phyloP scores from a whole-genome alignment of 2,797 vertebrate species.

The Argya squamiceps region DNA sequence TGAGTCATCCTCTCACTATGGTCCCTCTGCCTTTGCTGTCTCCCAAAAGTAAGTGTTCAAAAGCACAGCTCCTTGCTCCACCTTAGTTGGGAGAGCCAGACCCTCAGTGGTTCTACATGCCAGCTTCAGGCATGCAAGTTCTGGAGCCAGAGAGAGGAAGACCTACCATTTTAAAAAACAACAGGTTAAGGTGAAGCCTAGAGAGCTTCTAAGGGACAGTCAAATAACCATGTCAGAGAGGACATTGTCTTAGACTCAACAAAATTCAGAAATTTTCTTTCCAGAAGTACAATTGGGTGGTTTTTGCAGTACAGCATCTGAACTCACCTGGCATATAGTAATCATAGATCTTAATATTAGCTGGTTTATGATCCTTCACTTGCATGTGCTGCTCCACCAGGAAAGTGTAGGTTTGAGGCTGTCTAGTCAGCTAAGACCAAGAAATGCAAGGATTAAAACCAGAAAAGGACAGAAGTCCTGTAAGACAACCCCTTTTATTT shows the following conservation, averaged over 20 bases:
- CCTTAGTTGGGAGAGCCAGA: not conserved
- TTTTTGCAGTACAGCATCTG: not conserved
- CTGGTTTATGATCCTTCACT: conserved; percentile 57
- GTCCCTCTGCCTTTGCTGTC: not conserved
- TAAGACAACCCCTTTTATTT: not conserved
- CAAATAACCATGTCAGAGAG: not conserved
- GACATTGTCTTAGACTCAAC: not conserved
- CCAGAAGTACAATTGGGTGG: not conserved
- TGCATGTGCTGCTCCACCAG: conserved; percentile 44
- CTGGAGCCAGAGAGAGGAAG: not conserved
- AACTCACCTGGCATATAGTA: conserved; percentile 68
- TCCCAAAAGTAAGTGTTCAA: not conserved
- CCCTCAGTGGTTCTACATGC: not conserved
- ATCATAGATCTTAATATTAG: conserved; percentile 57
- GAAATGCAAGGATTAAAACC: not conserved
- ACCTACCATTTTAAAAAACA: not conserved
- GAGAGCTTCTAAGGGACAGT: not conserved
- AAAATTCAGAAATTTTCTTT: not conserved
- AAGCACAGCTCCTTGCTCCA: not conserved
- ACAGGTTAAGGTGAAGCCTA: not conserved
- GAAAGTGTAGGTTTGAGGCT: conserved; percentile 38
- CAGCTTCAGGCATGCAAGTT: not conserved
- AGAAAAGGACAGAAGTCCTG: not conserved
- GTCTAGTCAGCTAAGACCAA: conserved; percentile 37
- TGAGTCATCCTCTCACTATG: not conserved